Conservation (phyloP, 1,140 invertebrate genomes). For the Heliconius congener region DNA sequence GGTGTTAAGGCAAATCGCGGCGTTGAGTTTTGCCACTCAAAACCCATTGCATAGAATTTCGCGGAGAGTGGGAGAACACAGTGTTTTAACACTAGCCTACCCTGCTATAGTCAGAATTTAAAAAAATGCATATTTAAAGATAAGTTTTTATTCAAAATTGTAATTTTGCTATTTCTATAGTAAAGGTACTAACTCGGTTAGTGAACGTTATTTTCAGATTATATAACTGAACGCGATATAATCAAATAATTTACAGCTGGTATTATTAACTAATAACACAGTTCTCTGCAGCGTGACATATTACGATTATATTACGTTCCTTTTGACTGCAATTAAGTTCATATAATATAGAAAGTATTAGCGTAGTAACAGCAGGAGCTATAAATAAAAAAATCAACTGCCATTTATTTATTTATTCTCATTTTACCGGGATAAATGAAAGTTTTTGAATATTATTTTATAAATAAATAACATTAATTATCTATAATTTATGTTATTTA, state of each 20-base stretch:
- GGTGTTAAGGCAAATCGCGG: no score
- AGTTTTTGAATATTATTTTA: no score
- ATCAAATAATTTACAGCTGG: background rate
- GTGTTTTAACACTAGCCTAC: no score
- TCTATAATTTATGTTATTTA: no score
- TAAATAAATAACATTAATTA: no score
- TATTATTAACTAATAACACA: background rate
- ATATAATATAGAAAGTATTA: constrained; percentile 1
- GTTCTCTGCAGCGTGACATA: constrained; percentile 11
- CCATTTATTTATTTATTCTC: background rate
- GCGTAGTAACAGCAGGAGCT: background rate
- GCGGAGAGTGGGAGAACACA: no score
- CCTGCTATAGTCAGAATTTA: no score
- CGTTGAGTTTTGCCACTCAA: no score
- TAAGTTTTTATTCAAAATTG: background rate
- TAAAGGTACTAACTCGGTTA: background rate
- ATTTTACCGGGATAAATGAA: no score
- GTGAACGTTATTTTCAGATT: background rate
- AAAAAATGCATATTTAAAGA: no score
- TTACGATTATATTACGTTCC: background rate
- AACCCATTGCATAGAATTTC: no score
- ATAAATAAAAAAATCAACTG: background rate
- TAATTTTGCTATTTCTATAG: background rate
- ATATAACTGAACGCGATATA: background rate
- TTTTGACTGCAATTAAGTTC: background rate